These are phyloP conservation scores for Ramazzottius varieornatus DNA, from an alignment of 2,888 invertebrate genomes.

Conservation along the genomic window DNA sequence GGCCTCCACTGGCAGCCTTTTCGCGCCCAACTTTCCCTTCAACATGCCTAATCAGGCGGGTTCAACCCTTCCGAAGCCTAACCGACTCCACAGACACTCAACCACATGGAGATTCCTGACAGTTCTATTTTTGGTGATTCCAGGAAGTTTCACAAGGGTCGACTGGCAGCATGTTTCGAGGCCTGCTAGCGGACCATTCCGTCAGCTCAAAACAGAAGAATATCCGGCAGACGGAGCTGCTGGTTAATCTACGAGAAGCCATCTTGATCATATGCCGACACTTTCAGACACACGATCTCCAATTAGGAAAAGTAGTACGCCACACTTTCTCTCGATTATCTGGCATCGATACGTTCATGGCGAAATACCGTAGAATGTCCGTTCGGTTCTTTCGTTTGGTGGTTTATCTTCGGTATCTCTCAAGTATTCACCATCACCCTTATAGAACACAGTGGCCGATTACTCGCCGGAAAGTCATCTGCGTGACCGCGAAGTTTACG, in stretches of 20 bases:
- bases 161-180: neutral
- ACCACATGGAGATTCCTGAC: neutral
- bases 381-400: neutral
- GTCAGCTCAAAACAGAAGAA: slow-evolving; percentile 58
- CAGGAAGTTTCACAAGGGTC: slow-evolving; percentile 1
- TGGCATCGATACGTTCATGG: no score
- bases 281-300: slow-evolving; percentile 74
- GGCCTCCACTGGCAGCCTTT: slow-evolving; percentile 79
- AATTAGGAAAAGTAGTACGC: slow-evolving; percentile 32
- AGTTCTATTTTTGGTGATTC: neutral
- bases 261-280: slow-evolving; percentile 76
- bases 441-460: slow-evolving; percentile 45
- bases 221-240: slow-evolving; percentile 83
- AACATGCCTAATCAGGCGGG: slow-evolving; percentile 76
- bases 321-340: no score
- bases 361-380: slow-evolving; percentile 10
- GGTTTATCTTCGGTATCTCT: neutral
- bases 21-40: slow-evolving; percentile 60
- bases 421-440: neutral
- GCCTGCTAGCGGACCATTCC: neutral
- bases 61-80: neutral
- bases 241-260: slow-evolving; percentile 87
- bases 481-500: slow-evolving; percentile 71
- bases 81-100: neutral
- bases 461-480: slow-evolving; percentile 85